These are phyloP conservation scores for Linurgus olivaceus DNA, from an alignment of 2,797 vertebrate genomes.

Conservation along the genomic window DNA sequence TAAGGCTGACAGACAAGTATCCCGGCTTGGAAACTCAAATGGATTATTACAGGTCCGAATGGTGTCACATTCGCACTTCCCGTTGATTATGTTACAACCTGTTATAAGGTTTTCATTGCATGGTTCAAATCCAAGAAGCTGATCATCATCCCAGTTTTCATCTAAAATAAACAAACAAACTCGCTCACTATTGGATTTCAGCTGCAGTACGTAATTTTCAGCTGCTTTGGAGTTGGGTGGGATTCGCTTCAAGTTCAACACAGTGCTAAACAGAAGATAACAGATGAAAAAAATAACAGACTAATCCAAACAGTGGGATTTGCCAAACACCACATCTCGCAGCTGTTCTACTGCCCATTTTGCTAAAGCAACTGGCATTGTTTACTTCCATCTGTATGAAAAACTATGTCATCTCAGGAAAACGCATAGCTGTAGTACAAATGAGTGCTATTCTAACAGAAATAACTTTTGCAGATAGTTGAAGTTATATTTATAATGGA, in stretches of 20 bases:
- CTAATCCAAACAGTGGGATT: background rate
- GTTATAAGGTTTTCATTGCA: constrained; percentile 92
- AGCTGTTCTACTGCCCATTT: background rate
- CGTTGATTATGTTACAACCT: constrained; percentile 91
- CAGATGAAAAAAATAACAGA: background rate
- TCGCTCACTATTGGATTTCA: background rate
- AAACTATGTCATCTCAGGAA: background rate
- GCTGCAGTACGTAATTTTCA: background rate
- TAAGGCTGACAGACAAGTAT: constrained; percentile 81
- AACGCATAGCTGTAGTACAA: background rate
- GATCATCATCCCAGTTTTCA: constrained; percentile 91
- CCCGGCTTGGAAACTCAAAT: constrained; percentile 87
- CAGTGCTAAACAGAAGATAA: background rate
- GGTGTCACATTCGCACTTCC: constrained; percentile 87
- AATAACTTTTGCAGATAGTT: constrained; percentile 15
- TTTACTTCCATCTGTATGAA: background rate
- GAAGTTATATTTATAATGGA: background rate
- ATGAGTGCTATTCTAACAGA: background rate
- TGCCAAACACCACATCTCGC: background rate
- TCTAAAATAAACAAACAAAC: constrained; percentile 78
- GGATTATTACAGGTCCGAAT: constrained; percentile 89
- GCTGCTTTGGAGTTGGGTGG: background rate
- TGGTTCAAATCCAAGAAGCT: constrained; percentile 88
- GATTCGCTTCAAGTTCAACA: background rate
- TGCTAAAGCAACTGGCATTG: background rate